These are phyloP conservation scores for Petrolisthes cinctipes DNA, from an alignment of 2,888 invertebrate genomes.

Conservation along the genomic window DNA sequence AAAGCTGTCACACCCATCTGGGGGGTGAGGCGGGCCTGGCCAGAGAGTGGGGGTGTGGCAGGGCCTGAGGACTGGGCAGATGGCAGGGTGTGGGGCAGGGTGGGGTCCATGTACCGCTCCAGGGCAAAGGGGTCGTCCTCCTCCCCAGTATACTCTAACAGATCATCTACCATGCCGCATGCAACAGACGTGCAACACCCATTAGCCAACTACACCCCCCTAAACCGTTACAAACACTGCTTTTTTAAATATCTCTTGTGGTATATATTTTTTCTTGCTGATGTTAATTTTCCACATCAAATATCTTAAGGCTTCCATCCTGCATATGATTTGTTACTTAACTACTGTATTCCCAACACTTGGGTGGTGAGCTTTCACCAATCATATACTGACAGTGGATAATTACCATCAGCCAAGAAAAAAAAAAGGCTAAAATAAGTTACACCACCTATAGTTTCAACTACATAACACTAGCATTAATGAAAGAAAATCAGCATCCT, in stretches of 20 bases:
- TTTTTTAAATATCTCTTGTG: not conserved
- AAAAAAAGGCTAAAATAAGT: no score
- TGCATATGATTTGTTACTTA: no score
- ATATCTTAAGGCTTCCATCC: no score
- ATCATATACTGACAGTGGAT: no score
- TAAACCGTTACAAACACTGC: constrained; percentile 19
- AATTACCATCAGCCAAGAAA: no score
- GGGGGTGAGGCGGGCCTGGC: constrained; percentile 42
- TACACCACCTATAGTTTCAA: no score
- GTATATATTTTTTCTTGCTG: not conserved
- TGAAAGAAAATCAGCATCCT: no score
- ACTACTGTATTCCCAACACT: no score
- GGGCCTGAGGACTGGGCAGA: constrained; percentile 31
- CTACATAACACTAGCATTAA: no score
- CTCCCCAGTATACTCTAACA: constrained; percentile 60
- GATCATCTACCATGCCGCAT: constrained; percentile 64
- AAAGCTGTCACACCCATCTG: constrained; percentile 56
- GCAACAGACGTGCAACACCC: constrained; percentile 60
- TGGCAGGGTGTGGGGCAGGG: constrained; percentile 37
- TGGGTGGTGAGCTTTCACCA: no score
- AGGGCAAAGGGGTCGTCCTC: constrained; percentile 59
- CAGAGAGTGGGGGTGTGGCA: constrained; percentile 37
- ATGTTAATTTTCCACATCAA: no score
- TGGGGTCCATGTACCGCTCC: constrained; percentile 55
- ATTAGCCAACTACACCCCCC: constrained; percentile 18